Evolutionary conservation across 2,797 vertebrate species (phyloP).

Genomic region (Halcyon leucocephala): DNA sequence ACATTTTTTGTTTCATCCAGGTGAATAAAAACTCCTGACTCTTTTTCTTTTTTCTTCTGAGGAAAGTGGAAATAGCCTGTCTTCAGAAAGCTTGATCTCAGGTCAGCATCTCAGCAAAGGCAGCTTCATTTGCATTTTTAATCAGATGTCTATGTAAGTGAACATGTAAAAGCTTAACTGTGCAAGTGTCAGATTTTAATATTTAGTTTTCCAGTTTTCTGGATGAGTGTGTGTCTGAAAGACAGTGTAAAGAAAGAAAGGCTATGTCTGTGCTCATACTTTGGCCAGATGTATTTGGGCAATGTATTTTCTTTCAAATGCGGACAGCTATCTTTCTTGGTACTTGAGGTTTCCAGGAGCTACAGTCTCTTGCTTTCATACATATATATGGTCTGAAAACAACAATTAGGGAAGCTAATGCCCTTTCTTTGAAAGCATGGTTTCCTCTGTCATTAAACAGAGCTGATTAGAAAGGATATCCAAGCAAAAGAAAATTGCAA

Average conservation of each 20-base stretch:
- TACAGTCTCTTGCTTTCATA: neutral
- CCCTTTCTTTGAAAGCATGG: neutral
- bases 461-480: neutral
- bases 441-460: neutral
- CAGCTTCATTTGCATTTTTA: slow-evolving; percentile 51
- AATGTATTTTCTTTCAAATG: neutral
- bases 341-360: neutral
- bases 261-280: neutral
- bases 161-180: slow-evolving; percentile 1
- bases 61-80: neutral
- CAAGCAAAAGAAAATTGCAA: neutral
- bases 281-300: neutral
- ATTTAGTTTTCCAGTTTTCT: neutral
- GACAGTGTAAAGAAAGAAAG: neutral
- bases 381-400: neutral
- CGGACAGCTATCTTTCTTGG: neutral
- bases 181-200: neutral
- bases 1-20: slow-evolving; percentile 15
- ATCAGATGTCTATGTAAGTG: slow-evolving; percentile 19
- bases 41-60: neutral
- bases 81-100: slow-evolving; percentile 21
- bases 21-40: neutral
- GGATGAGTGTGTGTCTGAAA: neutral
- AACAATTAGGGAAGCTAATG: neutral
- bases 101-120: neutral